These are phyloP conservation scores for Lysandra bellargus DNA, from an alignment of 2,888 invertebrate genomes.

Conservation along the genomic window DNA sequence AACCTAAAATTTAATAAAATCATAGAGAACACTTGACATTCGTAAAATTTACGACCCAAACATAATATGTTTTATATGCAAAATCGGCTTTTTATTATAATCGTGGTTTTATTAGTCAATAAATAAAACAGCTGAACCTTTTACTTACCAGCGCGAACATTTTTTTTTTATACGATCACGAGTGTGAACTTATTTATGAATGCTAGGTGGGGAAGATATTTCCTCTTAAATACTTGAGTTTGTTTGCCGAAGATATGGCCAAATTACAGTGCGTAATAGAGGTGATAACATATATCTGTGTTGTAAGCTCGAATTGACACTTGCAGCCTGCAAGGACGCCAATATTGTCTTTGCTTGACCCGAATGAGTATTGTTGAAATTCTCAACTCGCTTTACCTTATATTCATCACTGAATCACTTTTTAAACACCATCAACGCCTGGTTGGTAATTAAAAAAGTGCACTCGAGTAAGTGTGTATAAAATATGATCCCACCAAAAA, in stretches of 20 bases:
- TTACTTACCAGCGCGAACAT: slow-evolving; percentile 65
- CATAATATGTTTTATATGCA: background rate
- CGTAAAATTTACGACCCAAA: background rate
- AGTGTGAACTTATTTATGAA: slow-evolving; percentile 40
- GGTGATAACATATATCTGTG: slow-evolving; percentile 68
- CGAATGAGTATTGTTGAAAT: background rate
- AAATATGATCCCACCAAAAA: background rate
- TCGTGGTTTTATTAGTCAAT: slow-evolving; percentile 18
- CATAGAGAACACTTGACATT: slow-evolving; percentile 1
- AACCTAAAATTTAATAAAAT: background rate
- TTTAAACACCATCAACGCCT: background rate
- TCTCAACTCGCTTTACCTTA: background rate
- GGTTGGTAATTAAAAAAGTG: background rate
- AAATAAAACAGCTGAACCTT: slow-evolving; percentile 22
- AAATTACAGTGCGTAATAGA: slow-evolving; percentile 52
- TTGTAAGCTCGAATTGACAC: slow-evolving; percentile 53
- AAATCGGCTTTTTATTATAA: slow-evolving; percentile 11
- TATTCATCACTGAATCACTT: background rate
- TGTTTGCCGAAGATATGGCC: slow-evolving; percentile 62
- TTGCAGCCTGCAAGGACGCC: slow-evolving; percentile 31
- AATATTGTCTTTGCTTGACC: slow-evolving; percentile 15
- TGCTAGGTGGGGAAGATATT: slow-evolving; percentile 38
- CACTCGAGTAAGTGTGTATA: background rate
- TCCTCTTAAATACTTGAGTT: slow-evolving; percentile 65
- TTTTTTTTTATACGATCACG: slow-evolving; percentile 38